Evolutionary conservation across 2,888 invertebrate species (phyloP).

Genomic region (Meloe dianella): DNA sequence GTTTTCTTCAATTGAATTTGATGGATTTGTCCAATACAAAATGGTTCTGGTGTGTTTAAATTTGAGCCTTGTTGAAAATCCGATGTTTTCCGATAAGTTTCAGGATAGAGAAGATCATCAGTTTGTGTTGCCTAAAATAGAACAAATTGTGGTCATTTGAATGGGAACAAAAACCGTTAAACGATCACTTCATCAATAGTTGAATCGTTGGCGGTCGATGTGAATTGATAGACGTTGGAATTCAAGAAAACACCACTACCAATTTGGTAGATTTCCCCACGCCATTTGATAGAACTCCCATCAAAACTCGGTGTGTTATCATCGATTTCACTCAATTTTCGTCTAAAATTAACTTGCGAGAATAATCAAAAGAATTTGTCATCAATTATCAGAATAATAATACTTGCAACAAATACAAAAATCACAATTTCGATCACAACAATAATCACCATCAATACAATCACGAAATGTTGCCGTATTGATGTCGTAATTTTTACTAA

Average conservation of each 20-base stretch:
- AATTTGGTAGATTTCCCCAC: slow-evolving; percentile 67
- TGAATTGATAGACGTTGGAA: slow-evolving; percentile 69
- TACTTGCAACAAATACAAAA: slow-evolving; percentile 67
- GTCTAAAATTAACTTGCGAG: slow-evolving; percentile 43
- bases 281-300: slow-evolving; percentile 65
- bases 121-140: slow-evolving; percentile 55
- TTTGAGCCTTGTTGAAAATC: slow-evolving; percentile 76
- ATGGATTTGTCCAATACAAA: slow-evolving; percentile 73
- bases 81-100: slow-evolving; percentile 78
- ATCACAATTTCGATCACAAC: slow-evolving; percentile 54
- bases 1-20: slow-evolving; percentile 63
- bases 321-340: slow-evolving; percentile 55
- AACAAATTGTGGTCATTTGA: slow-evolving; percentile 20
- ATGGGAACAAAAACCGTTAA: slow-evolving; percentile 5
- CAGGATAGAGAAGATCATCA: slow-evolving; percentile 79
- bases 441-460: slow-evolving; percentile 57
- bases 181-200: slow-evolving; percentile 38
- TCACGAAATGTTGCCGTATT: slow-evolving; percentile 67
- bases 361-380: slow-evolving; percentile 7
- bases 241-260: slow-evolving; percentile 74
- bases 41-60: slow-evolving; percentile 75
- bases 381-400: slow-evolving; percentile 17
- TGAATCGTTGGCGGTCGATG: slow-evolving; percentile 47
- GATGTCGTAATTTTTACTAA: slow-evolving; percentile 60
- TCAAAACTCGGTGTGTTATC: slow-evolving; percentile 58